Base-by-base conservation (phyloP, 2,797 vertebrate species). In the Enteromius paludinosus region DNA sequence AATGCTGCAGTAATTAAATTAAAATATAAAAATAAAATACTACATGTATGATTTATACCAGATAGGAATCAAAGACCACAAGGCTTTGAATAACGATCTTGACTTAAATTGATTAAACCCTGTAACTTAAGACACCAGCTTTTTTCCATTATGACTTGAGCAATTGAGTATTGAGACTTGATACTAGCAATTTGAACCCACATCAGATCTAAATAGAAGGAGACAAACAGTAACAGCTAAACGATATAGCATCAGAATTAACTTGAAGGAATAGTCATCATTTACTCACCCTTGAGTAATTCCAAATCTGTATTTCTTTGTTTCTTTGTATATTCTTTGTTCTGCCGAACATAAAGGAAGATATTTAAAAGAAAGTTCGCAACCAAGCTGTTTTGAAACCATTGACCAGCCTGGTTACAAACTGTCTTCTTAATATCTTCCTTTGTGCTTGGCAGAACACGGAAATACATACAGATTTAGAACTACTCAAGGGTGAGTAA, bases 51-150 rank as follows among this genome's bases (percentile, higher is more conserved):
- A 45, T 61, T 80, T 45, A 33, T 70, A 28, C 52, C 10, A 20
- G 59, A 64, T 30, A 64, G 18, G 3, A 77, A 47, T 30, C 41
- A 43, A 71, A 80, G 18, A 61, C 78, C 3, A 1, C 25, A n/a
- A 45, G 78, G 78, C 25, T 71, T 71, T 71, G 18, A 80, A 80
- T 80, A 71, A 80, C 33, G 41, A n/a, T 33, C 66, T 64, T 72
- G 18, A 33, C 28, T 61, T 81, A 72, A 81, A 61, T 35, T 72
- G 54, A 81, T 72, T 72, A 64, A 81, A 64, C n/a, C 43, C 43
- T 62, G 74, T 14, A 76, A 76, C 72, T 38, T 64, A 56, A 61
- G 28, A 72, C 69, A 35, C 18, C 8, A 64, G 41, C 15, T 69
- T 35, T 35, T 71, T 81, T 81, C 38, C 56, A 25, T 72, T 41